These are phyloP conservation scores for Chrysochloris asiatica DNA, from an alignment of 2,113 vertebrate species.

Conservation along the genomic window DNA sequence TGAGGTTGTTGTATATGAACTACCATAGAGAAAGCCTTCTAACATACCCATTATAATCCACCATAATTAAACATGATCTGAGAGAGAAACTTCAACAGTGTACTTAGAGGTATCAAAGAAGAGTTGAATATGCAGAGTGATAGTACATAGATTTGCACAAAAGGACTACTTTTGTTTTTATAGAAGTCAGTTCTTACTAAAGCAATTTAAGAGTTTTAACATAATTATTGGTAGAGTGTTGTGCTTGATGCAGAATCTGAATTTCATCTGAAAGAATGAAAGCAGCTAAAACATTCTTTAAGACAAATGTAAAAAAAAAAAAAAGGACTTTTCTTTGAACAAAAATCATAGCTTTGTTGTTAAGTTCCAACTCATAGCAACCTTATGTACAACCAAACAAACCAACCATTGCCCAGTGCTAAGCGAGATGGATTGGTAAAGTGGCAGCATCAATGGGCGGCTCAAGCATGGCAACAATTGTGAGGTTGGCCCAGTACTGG, in stretches of 20 bases:
- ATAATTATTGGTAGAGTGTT: background rate
- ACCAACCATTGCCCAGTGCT: too few species aligned
- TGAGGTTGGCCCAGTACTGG: too few species aligned
- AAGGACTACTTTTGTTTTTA: conserved; percentile 11
- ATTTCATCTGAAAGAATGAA: conserved; percentile 15
- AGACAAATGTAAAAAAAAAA: background rate
- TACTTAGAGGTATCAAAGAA: background rate
- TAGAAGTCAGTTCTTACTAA: conserved; percentile 1
- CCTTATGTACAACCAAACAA: too few species aligned
- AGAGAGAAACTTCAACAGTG: background rate
- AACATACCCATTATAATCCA: background rate
- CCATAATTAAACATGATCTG: background rate
- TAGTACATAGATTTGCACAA: background rate
- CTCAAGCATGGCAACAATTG: too few species aligned
- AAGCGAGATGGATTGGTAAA: too few species aligned
- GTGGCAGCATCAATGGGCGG: too few species aligned
- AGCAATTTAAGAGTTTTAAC: background rate
- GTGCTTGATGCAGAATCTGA: background rate
- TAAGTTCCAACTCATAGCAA: too few species aligned
- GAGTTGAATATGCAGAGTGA: background rate
- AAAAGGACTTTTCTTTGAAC: background rate
- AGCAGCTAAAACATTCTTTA: background rate
- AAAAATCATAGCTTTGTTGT: conserved; percentile 7
- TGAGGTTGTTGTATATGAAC: background rate
- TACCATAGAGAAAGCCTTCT: background rate